A percentile compares a stretch with the other conserved stretches of the same genome.
These are phyloP conservation scores for Silurus asotus DNA, from an alignment of 2,113 vertebrate genomes.

Conservation along the genomic window DNA sequence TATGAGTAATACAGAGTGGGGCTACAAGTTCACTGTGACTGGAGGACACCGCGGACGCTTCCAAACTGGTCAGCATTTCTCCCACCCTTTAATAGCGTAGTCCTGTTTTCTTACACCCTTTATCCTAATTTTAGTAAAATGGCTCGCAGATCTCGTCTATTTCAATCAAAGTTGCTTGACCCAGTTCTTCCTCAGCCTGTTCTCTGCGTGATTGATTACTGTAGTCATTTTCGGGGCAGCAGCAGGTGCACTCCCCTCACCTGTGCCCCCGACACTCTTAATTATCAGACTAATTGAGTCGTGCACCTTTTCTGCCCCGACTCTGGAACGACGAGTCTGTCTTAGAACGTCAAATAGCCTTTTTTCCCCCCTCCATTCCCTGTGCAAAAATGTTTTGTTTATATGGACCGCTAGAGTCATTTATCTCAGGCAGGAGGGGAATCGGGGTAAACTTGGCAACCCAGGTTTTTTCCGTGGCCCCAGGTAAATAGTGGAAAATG, in stretches of 20 bases:
- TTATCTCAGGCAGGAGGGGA: constrained; percentile 2
- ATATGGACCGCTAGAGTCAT: constrained; percentile 9
- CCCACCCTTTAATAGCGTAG: background rate
- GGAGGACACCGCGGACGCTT: constrained; percentile 94
- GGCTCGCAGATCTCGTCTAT: background rate
- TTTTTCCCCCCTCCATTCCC: background rate
- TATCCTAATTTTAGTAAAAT: constrained; percentile 2
- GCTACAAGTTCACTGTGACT: constrained; percentile 93
- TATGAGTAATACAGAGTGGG: constrained; percentile 99
- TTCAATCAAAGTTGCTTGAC: background rate
- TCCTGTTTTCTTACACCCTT: background rate
- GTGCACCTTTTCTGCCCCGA: constrained; percentile 4
- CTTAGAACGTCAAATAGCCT: constrained; percentile 31
- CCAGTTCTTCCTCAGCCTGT: constrained; percentile 4
- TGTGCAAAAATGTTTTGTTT: constrained; percentile 40
- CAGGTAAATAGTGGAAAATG: constrained; percentile 28
- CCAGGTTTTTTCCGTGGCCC: background rate
- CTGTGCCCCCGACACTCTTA: constrained; percentile 24
- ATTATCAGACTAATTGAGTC: constrained; percentile 35
- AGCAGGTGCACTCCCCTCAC: constrained; percentile 15
- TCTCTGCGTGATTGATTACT: constrained; percentile 41
- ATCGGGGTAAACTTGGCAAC: constrained; percentile 20
- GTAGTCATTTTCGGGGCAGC: background rate
- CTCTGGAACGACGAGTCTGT: constrained; percentile 4
- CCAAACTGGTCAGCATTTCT: constrained; percentile 83